A percentile compares a stretch with the other conserved stretches of the same genome.
Evolutionary conservation across 2,113 vertebrate genomes (phyloP).

Genomic region (Lophochroa leadbeateri): DNA sequence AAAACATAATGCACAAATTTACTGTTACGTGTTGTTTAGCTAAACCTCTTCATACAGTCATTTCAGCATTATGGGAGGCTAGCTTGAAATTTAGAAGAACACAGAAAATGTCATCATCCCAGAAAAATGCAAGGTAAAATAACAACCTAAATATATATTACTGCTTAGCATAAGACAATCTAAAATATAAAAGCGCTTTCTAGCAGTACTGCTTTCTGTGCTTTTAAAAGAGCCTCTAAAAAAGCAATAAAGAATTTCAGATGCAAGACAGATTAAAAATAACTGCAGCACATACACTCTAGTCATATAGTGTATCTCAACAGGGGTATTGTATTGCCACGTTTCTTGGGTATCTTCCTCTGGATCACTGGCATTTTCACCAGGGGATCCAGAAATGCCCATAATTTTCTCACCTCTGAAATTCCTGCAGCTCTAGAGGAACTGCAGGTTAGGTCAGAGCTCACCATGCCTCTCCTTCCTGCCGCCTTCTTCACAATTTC

Average conservation of each 20-base stretch:
- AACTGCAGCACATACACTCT: background rate
- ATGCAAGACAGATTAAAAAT: background rate
- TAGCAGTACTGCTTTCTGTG: background rate
- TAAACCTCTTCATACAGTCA: background rate
- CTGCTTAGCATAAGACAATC: background rate
- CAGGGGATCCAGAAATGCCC: background rate
- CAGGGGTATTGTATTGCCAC: background rate
- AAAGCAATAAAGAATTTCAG: background rate
- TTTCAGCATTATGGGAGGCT: background rate
- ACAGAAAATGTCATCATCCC: background rate
- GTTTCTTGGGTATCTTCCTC: background rate
- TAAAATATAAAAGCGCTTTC: background rate
- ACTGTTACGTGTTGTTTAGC: background rate
- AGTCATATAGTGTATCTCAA: background rate
- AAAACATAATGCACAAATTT: background rate
- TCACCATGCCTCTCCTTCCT: background rate
- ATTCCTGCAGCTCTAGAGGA: background rate
- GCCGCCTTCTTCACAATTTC: background rate
- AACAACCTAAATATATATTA: background rate
- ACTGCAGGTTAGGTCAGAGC: background rate
- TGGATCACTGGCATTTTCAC: background rate
- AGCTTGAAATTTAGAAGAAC: background rate
- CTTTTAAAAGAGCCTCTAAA: background rate
- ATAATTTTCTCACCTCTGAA: fast-evolving
- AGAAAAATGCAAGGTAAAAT: background rate